Conservation (phyloP, 2,113 vertebrate species). For the Rallus limicola region DNA sequence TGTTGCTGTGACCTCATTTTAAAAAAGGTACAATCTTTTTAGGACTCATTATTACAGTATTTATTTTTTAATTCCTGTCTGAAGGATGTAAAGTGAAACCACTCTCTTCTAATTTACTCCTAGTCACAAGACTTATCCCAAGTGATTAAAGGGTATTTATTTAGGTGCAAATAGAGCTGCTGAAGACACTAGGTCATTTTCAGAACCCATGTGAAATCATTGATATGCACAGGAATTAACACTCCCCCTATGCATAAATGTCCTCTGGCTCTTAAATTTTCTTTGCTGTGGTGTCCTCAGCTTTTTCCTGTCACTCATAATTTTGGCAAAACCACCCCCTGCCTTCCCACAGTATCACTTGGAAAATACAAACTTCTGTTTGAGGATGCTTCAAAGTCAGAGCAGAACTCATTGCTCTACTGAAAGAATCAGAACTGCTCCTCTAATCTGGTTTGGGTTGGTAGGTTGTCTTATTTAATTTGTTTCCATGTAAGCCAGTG, state of each 20-base stretch:
- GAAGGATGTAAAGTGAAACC: not conserved
- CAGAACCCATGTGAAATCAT: not conserved
- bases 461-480: not conserved
- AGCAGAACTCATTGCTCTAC: not conserved
- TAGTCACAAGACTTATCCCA: not conserved
- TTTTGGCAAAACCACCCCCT: not conserved
- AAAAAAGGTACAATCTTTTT: conserved; percentile 1
- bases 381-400: not conserved
- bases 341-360: not conserved
- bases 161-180: not conserved
- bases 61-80: conserved; percentile 25
- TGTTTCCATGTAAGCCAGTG: not conserved
- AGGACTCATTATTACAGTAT: not conserved
- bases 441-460: not conserved
- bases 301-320: not conserved
- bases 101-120: not conserved
- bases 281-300: not conserved
- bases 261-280: not conserved
- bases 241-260: not conserved
- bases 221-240: not conserved
- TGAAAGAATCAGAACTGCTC: not conserved
- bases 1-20: not conserved
- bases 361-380: not conserved
- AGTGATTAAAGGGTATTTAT: not conserved
- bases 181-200: not conserved